Percentiles rank a stretch among this genome's conserved stretches.
phyloP scores from a whole-genome alignment of 2,113 vertebrate species.

The Mesocricetus auratus region DNA sequence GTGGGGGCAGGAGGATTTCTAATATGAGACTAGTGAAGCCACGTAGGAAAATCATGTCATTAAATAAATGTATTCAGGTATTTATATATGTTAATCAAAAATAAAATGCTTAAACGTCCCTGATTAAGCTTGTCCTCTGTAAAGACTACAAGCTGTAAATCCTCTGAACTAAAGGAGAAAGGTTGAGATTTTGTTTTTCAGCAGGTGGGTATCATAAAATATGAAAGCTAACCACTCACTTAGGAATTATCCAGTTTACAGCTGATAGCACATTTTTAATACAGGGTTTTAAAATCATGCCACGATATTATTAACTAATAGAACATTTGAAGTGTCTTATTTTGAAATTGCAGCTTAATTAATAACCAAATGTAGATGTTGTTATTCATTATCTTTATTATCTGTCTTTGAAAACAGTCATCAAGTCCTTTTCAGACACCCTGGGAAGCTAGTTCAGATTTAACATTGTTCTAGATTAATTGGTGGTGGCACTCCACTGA shows the following conservation, averaged over 20 bases:
- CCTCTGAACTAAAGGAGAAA: neutral
- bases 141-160: slow-evolving; percentile 3
- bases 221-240: neutral
- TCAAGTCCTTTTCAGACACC: neutral
- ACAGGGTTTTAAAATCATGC: slow-evolving; percentile 49
- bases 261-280: slow-evolving; percentile 68
- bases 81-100: neutral
- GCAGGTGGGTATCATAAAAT: neutral
- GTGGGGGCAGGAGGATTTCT: neutral
- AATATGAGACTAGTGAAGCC: neutral
- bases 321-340: slow-evolving; percentile 47
- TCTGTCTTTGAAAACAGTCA: neutral
- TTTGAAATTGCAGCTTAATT: slow-evolving; percentile 58
- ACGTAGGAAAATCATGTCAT: neutral
- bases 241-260: slow-evolving; percentile 43
- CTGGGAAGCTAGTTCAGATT: neutral
- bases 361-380: slow-evolving; percentile 43
- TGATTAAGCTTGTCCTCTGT: neutral
- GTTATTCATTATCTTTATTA: slow-evolving; percentile 45
- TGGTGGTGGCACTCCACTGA: neutral
- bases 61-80: neutral
- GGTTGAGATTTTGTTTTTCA: neutral
- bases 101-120: neutral
- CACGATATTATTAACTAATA: slow-evolving; percentile 17
- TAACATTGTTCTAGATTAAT: neutral